Base-by-base conservation (phyloP, 1,140 invertebrate genomes). In the Bombus balteatus region DNA sequence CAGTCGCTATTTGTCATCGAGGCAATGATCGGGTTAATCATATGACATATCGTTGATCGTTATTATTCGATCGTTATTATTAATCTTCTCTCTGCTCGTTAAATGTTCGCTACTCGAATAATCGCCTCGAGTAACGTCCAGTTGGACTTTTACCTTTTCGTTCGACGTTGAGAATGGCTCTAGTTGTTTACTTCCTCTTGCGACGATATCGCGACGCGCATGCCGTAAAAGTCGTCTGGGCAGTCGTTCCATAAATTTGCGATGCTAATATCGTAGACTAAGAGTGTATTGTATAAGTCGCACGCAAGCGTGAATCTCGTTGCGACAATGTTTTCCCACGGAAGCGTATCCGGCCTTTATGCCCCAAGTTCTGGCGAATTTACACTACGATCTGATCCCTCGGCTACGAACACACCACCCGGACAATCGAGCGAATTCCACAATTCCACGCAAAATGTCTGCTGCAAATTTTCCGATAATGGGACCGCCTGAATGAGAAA, bases 231-330 rank as follows among this genome's bases (percentile, higher is more conserved):
- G 72, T 85, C 65, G 47, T 73, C 57, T 13, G 34, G 34, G 71
- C 66, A 47, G 80, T 68, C 71, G 41, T 32, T 80, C 59, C 68
- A 18, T 41, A 43, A 59, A 88, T 85, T 84, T 85, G 66, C 79
- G 88, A 88, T 89, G 87, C 81, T 85, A 88, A 89, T 85, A 85
- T 85, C 81, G 10, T 9, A 9, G 12, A 4, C 28, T 3, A 12
- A 62, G 10, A 28, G 59, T 28, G 28, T 65, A 79, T n/a, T 39
- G 71, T n/a, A 28, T 28, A 43, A 78, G 41, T 74, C 78, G 83
- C 75, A 32, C 70, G 32, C 74, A 28, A 39, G 65, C 32, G 65
- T 18, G 32, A 34, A 10, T 70, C 43, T 43, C 83, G 78, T 47
- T 62, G 81, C 81, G 5, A n/a, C 62, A 74, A 77, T 75, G 32